Conservation (phyloP, 2,888 invertebrate genomes). For the Hirtodrosophila alboralis region DNA sequence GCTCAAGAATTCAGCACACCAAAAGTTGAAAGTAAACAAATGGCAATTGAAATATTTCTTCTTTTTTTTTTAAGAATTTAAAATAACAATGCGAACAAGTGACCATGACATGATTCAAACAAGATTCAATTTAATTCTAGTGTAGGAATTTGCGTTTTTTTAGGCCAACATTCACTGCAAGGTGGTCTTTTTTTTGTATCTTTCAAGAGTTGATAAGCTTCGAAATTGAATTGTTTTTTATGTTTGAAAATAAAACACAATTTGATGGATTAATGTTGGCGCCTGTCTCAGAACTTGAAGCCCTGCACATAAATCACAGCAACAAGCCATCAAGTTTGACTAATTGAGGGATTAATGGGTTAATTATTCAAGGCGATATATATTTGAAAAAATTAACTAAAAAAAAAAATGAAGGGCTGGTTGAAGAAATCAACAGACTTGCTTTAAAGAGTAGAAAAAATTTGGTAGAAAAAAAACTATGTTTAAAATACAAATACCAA, state of each 20-base stretch:
- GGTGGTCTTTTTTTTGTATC: slow-evolving; percentile 36
- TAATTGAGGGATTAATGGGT: slow-evolving; percentile 45
- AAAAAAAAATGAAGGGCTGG: too few relatives aligned
- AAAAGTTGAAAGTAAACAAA: slow-evolving; percentile 41
- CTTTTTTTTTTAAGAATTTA: slow-evolving; percentile 26
- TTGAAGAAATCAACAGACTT: too few relatives aligned
- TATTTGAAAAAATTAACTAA: too few relatives aligned
- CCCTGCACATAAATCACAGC: slow-evolving; percentile 52
- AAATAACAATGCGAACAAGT: slow-evolving; percentile 39
- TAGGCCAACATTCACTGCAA: slow-evolving; percentile 5
- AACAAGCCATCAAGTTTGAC: slow-evolving; percentile 33
- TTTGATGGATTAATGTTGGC: slow-evolving; percentile 32
- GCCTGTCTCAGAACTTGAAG: slow-evolving; percentile 19
- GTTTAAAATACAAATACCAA: too few relatives aligned
- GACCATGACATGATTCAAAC: slow-evolving; percentile 48
- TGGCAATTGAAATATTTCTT: slow-evolving; percentile 13
- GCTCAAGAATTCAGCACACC: slow-evolving; percentile 9
- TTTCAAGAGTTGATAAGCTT: slow-evolving; percentile 28
- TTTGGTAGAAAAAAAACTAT: too few relatives aligned
- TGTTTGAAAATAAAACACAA: slow-evolving; percentile 2
- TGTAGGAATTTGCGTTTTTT: background rate
- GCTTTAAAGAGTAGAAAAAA: too few relatives aligned
- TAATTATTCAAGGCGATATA: background rate
- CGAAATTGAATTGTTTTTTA: slow-evolving; percentile 14
- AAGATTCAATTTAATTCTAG: background rate